A percentile compares a stretch with the other conserved stretches of the same genome.
These are phyloP conservation scores for Halocynthia roretzi DNA, from an alignment of 23 tunicate species.

Conservation along the genomic window DNA sequence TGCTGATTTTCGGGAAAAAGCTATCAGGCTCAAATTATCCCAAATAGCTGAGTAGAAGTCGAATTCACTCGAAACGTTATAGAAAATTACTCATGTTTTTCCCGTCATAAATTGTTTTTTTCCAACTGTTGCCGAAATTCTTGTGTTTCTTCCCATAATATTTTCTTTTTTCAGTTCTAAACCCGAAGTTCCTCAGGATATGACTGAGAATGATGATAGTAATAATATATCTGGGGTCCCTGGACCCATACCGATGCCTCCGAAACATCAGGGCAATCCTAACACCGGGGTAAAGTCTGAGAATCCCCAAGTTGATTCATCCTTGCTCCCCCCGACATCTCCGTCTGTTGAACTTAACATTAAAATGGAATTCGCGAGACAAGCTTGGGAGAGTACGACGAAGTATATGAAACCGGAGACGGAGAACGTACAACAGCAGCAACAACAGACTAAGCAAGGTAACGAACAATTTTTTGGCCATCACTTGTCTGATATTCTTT, in stretches of 20 bases:
- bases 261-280: conserved; percentile 10
- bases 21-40: too few relatives aligned
- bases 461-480: too few relatives aligned
- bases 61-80: too few relatives aligned
- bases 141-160: not conserved
- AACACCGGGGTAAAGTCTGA: too few relatives aligned
- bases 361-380: conserved; percentile 75
- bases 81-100: too few relatives aligned
- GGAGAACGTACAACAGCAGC: too few relatives aligned
- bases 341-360: conserved; percentile 72
- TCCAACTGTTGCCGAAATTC: not conserved
- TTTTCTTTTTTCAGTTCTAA: not conserved
- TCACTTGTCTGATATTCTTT: too few relatives aligned
- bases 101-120: too few relatives aligned
- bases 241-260: conserved; percentile 60
- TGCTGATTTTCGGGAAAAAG: conserved; percentile 6
- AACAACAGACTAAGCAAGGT: too few relatives aligned
- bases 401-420: too few relatives aligned
- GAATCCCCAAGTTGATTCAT: too few relatives aligned
- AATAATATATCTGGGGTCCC: conserved; percentile 5
- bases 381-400: conserved; percentile 81
- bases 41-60: too few relatives aligned
- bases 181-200: not conserved
- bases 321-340: conserved; percentile 49
- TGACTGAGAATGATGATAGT: not conserved